Evolutionary conservation across 2,888 invertebrate species (phyloP).

Genomic region (Coelopa pilipes): DNA sequence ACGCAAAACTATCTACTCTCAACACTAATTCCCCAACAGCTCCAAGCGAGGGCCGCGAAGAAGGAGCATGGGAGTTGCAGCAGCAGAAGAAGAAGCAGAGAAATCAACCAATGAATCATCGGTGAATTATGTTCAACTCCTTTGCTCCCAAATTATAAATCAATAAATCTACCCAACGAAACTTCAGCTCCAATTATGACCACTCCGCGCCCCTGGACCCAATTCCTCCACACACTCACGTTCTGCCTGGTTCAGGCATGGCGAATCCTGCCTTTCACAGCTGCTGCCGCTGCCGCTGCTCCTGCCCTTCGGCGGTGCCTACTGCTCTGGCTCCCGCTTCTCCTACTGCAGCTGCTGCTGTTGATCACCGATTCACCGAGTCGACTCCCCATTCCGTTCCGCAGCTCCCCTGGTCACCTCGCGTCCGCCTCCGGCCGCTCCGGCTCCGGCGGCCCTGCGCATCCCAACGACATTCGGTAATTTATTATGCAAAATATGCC

Average conservation of each 20-base stretch:
- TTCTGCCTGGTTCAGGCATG: not conserved
- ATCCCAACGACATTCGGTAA: slow-evolving; percentile 30
- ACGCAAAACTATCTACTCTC: not conserved
- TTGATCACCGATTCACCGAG: too few relatives aligned
- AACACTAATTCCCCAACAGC: too few relatives aligned
- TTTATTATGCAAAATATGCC: slow-evolving; percentile 36
- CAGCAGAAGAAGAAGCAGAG: too few relatives aligned
- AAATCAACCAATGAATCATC: slow-evolving; percentile 30
- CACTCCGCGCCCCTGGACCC: not conserved
- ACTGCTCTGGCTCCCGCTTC: not conserved
- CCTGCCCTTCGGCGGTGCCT: not conserved
- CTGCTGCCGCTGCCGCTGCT: not conserved
- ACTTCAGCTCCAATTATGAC: slow-evolving; percentile 29
- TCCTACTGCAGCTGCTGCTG: too few relatives aligned
- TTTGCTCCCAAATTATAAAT: slow-evolving; percentile 66
- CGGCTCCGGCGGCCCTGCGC: not conserved
- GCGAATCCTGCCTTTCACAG: not conserved
- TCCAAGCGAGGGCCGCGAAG: too few relatives aligned
- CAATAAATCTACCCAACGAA: slow-evolving; percentile 58
- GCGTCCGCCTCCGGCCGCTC: not conserved
- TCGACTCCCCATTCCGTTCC: not conserved
- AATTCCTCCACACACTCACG: not conserved
- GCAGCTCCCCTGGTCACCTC: not conserved
- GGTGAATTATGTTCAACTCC: slow-evolving; percentile 36
- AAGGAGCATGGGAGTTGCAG: too few relatives aligned